Base-by-base conservation (phyloP, 1,140 invertebrate genomes). In the Eueides isabella region DNA sequence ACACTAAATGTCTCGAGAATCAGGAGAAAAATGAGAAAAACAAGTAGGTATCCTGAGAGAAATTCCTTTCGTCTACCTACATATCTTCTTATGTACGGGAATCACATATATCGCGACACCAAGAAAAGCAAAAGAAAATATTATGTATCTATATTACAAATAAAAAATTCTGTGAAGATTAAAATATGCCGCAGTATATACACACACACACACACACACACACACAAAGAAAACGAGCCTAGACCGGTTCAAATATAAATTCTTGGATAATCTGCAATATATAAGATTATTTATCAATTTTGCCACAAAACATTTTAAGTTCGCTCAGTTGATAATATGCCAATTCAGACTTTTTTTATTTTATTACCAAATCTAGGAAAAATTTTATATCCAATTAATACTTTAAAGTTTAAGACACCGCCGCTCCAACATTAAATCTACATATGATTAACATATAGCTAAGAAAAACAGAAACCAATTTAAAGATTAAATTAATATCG, bases 401-500 rank as follows among this genome's bases (percentile, higher is more conserved):
- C 2, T 55, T 55, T 1, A 55, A 55, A 55, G 23, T 55, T 55
- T 26, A 26, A 55, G 3, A 55, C 4, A 55, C 23, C 48, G 48
- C 48, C 48, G 48, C 11, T 55, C 26, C 19, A 55, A 55, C 48
- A 55, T 55, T 55, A 55, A 55, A 55, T 55, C 23, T 55, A 55
- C 48, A 55, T 55, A 55, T 55, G 23, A 55, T 55, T 55, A 55
- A 26, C 48, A 55, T 41, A 41, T 26, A 55, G 23, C 48, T 55
- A 55, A 4, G 48, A 55, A 26, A 55, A 26, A 55, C 48, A 55
- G n/a, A 55, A 55, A 23, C 19, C 26, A 12, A 23, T 55, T 26
- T 55, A 19, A 26, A 55, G 9, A 19, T 19, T 48, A n/a, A 48
- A 48, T 48, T 48, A 48, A 48, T 48, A 19, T 23, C 7, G 7